Conservation (phyloP, 1,140 invertebrate species). For the Aphaenogaster rudis region DNA sequence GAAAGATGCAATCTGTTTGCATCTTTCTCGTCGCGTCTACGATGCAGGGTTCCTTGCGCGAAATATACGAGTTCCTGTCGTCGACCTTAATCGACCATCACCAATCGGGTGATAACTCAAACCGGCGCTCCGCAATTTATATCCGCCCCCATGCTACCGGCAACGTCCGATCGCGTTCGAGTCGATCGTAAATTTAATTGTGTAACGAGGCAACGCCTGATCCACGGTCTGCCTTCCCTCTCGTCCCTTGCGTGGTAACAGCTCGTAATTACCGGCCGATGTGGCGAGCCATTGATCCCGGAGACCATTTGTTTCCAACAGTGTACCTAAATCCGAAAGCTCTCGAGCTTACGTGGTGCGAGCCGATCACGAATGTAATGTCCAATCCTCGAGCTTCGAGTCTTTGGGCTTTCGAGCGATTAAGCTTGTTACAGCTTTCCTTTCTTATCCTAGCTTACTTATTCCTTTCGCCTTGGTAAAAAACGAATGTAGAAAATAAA, state of each 20-base stretch:
- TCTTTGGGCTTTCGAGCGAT: conserved; percentile 54
- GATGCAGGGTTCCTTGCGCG: conserved; percentile 26
- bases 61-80: conserved; percentile 63
- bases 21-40: not conserved
- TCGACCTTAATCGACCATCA: conserved; percentile 70
- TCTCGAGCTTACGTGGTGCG: conserved; percentile 39
- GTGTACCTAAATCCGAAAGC: conserved; percentile 64
- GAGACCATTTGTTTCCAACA: conserved; percentile 69
- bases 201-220: conserved; percentile 81
- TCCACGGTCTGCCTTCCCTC: conserved; percentile 51
- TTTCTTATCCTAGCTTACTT: conserved; percentile 16
- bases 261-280: conserved; percentile 75
- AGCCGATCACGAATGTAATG: conserved; percentile 59
- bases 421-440: conserved; percentile 48
- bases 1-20: conserved; percentile 1
- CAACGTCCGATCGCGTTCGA: conserved; percentile 79
- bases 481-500: not conserved
- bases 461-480: not conserved
- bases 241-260: conserved; percentile 68
- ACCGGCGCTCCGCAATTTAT: conserved; percentile 71
- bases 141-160: conserved; percentile 71
- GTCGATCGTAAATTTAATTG: conserved; percentile 84
- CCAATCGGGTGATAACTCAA: conserved; percentile 77
- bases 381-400: conserved; percentile 52
- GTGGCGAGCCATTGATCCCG: conserved; percentile 70